Percentiles rank a stretch among this genome's conserved stretches.
Evolutionary conservation across 2,888 invertebrate species (phyloP).

Genomic region (Ptychoptera albimana): DNA sequence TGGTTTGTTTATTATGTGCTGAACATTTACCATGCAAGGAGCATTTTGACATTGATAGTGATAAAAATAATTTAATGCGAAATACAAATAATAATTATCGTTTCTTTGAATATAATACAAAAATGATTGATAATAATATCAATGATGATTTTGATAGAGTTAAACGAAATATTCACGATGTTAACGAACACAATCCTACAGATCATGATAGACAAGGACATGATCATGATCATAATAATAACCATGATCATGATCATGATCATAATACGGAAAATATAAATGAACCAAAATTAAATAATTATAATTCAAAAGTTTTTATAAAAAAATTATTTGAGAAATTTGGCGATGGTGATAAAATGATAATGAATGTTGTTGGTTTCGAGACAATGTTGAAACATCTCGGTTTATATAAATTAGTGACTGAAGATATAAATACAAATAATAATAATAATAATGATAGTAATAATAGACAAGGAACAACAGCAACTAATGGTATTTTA

Average conservation of each 20-base stretch:
- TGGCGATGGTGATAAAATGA: conserved; percentile 40
- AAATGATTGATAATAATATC: background rate
- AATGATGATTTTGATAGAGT: background rate
- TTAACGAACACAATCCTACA: conserved; percentile 18
- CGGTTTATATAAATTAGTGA: conserved; percentile 36
- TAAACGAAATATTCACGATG: conserved; percentile 7
- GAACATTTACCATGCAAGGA: conserved; percentile 61
- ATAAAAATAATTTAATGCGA: conserved; percentile 10
- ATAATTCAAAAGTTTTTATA: conserved; percentile 41
- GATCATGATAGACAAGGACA: conserved; percentile 19
- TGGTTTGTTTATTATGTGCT: conserved; percentile 66
- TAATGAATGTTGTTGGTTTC: conserved; percentile 49
- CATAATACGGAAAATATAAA: conserved; percentile 14
- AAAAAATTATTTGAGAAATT: conserved; percentile 49
- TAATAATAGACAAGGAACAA: too few species aligned
- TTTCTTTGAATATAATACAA: background rate
- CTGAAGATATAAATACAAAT: background rate
- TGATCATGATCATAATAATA: conserved; percentile 12
- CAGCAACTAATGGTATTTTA: conserved; percentile 7
- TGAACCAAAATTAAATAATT: conserved; percentile 18
- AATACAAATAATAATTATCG: conserved; percentile 4
- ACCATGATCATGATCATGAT: conserved; percentile 15
- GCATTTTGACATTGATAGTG: conserved; percentile 34
- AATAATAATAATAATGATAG: too few species aligned
- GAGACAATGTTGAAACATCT: conserved; percentile 45